Conservation (phyloP, 2,113 vertebrate species). For the Nanorana parkeri region DNA sequence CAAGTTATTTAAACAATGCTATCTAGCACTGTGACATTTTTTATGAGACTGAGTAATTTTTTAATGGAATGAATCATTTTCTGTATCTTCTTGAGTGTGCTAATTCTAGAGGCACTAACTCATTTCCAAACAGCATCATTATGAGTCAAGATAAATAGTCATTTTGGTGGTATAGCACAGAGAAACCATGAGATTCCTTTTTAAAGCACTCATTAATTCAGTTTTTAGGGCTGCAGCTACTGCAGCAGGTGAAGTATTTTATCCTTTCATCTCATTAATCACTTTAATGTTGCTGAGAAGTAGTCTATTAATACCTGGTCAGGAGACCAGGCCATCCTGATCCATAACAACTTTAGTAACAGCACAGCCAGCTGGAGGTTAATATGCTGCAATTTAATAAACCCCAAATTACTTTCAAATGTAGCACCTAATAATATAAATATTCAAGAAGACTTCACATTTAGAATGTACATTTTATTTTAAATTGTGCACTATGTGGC, state of each 20-base stretch:
- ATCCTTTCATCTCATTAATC: constrained; percentile 76
- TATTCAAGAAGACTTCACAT: constrained; percentile 51
- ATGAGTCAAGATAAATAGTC: constrained; percentile 62
- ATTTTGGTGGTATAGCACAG: constrained; percentile 57
- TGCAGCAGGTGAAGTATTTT: constrained; percentile 72
- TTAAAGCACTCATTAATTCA: constrained; percentile 67
- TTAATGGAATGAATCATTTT: constrained; percentile 63
- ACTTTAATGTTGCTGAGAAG: constrained; percentile 67
- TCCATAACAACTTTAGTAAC: constrained; percentile 62
- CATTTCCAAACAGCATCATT: constrained; percentile 63
- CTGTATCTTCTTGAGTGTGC: constrained; percentile 60
- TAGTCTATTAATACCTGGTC: constrained; percentile 71
- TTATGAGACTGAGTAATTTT: constrained; percentile 60
- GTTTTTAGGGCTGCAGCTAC: constrained; percentile 65
- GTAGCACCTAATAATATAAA: constrained; percentile 56
- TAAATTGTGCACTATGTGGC: not conserved
- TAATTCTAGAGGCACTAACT: constrained; percentile 64
- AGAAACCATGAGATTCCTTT: constrained; percentile 58
- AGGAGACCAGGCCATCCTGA: constrained; percentile 64
- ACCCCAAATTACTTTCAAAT: constrained; percentile 58
- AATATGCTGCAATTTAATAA: constrained; percentile 59
- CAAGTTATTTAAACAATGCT: constrained; percentile 60
- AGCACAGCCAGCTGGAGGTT: constrained; percentile 63
- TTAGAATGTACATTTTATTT: not conserved
- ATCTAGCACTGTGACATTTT: constrained; percentile 56